These are phyloP conservation scores for Tachina fera DNA, from an alignment of 2,888 invertebrate genomes.

Conservation along the genomic window DNA sequence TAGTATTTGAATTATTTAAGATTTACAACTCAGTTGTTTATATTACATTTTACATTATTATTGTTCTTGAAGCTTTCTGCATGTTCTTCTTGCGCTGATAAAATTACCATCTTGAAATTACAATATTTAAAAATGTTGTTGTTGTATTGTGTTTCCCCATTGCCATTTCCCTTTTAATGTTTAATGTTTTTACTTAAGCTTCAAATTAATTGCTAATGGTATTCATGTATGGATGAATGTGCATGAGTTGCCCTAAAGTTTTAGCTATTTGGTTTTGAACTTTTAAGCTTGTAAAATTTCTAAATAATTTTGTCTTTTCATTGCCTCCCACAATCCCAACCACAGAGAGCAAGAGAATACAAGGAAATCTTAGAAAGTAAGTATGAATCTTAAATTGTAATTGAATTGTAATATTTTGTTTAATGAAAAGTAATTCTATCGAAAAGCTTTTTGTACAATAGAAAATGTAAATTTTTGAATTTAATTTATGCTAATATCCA, in stretches of 20 bases:
- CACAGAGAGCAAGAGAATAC: too few relatives aligned
- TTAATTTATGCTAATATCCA: too few relatives aligned
- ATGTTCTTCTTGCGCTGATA: conserved; percentile 6
- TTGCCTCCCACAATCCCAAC: not conserved
- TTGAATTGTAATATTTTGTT: too few relatives aligned
- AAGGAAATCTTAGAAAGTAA: too few relatives aligned
- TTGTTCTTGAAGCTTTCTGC: conserved; percentile 14
- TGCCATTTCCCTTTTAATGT: not conserved
- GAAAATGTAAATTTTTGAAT: too few relatives aligned
- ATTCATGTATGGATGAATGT: too few relatives aligned
- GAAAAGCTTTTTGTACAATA: too few relatives aligned
- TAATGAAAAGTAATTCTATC: too few relatives aligned
- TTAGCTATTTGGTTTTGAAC: not conserved
- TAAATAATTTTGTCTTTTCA: not conserved
- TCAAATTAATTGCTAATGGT: not conserved
- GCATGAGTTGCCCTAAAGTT: too few relatives aligned
- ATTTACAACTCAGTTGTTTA: conserved; percentile 61
- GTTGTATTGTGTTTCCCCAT: conserved; percentile 1
- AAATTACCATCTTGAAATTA: conserved; percentile 9
- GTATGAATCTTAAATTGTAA: too few relatives aligned
- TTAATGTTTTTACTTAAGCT: conserved; percentile 19
- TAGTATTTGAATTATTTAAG: conserved; percentile 62
- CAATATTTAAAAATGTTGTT: conserved; percentile 10
- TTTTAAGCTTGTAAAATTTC: not conserved
- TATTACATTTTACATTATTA: conserved; percentile 6